Percentiles rank a stretch among this genome's conserved stretches.
Evolutionary conservation across 2,888 invertebrate genomes (phyloP).

Genomic region (Phasia obesa): DNA sequence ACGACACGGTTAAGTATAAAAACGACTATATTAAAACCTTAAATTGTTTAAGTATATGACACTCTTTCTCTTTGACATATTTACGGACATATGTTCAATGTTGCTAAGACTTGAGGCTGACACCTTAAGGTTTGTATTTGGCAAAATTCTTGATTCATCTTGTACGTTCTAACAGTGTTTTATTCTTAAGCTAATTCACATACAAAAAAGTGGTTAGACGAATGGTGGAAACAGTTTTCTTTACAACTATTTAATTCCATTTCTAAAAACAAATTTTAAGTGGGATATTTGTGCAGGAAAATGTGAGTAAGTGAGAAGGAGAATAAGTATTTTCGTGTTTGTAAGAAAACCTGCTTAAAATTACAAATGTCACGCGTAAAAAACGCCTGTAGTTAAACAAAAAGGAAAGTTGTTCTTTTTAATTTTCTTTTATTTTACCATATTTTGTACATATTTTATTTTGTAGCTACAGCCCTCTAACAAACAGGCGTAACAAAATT

Average conservation of each 20-base stretch:
- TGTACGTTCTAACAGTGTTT: not conserved
- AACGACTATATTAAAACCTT: conserved; percentile 2
- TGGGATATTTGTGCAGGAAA: too few species aligned
- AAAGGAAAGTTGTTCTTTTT: not conserved
- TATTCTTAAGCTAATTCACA: not conserved
- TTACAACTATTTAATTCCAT: not conserved
- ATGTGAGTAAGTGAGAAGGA: not conserved
- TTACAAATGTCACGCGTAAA: conserved; percentile 61
- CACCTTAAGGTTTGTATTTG: conserved; percentile 15
- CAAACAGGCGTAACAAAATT: conserved; percentile 43
- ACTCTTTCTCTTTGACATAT: not conserved
- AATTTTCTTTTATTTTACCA: not conserved
- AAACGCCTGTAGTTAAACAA: conserved; percentile 53
- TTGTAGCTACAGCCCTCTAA: conserved; percentile 34
- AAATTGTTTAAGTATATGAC: conserved; percentile 39
- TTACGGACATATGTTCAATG: not conserved
- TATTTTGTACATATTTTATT: conserved; percentile 12
- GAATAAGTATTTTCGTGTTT: not conserved
- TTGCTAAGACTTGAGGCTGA: not conserved
- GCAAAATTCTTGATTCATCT: conserved; percentile 10
- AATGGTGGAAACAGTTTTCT: not conserved
- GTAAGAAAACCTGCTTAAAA: conserved; percentile 51
- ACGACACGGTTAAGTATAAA: too few species aligned
- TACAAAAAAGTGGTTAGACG: not conserved
- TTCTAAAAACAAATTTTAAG: not conserved